Percentiles rank a stretch among this genome's conserved stretches.
phyloP scores from a whole-genome alignment of 2,113 vertebrate species.

The Apodemus speciosus region DNA sequence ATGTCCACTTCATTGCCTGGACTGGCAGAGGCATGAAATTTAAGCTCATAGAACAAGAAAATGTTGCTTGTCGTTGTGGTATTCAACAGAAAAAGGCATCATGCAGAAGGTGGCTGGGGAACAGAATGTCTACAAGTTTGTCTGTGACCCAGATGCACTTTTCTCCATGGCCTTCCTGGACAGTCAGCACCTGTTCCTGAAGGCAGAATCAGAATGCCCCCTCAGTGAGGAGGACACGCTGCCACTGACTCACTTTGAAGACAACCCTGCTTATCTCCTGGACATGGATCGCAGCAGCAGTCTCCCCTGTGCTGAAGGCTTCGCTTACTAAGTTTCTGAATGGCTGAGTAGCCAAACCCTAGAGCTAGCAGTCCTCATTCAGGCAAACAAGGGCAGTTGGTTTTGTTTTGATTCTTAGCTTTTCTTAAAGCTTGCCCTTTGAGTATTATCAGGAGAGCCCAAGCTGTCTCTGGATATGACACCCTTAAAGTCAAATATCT shows the following conservation, averaged over 20 bases:
- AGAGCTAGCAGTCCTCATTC: constrained; percentile 77
- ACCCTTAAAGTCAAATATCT: constrained; percentile 73
- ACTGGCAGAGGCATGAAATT: constrained; percentile 98
- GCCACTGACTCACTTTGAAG: constrained; percentile 94
- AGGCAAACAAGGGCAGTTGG: constrained; percentile 81
- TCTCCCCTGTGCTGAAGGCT: constrained; percentile 91
- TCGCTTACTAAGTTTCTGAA: constrained; percentile 88
- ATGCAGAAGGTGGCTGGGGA: constrained; percentile 92
- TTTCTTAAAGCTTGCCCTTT: constrained; percentile 81
- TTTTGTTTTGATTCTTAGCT: constrained; percentile 84
- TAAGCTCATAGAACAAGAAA: constrained; percentile 92
- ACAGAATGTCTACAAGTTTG: constrained; percentile 97
- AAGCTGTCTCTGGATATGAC: constrained; percentile 61
- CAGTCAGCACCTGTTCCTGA: constrained; percentile 96
- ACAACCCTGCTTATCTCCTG: constrained; percentile 87
- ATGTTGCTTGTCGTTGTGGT: too few relatives aligned
- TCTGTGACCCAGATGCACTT: constrained; percentile 96
- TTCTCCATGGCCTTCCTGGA: constrained; percentile 98
- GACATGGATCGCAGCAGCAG: constrained; percentile 82
- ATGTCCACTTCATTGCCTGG: constrained; percentile 97
- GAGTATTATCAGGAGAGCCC: constrained; percentile 79
- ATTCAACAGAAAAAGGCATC: too few relatives aligned
- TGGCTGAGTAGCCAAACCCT: constrained; percentile 62
- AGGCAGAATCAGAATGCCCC: constrained; percentile 90
- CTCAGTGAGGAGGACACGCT: constrained; percentile 92